Evolutionary conservation across 2,888 invertebrate genomes (phyloP).

Genomic region (Hydroisotoma schaefferi): DNA sequence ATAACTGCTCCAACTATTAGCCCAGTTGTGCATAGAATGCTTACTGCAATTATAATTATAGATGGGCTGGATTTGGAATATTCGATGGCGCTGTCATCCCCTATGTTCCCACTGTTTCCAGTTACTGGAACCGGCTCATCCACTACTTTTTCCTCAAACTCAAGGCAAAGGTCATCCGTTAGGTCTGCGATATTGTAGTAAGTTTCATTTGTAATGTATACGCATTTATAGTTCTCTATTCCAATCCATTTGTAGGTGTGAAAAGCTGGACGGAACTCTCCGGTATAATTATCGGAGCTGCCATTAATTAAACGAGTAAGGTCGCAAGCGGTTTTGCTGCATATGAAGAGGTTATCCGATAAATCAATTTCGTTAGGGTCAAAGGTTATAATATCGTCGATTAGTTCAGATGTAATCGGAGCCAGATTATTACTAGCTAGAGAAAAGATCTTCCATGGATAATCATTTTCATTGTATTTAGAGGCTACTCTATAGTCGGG

Average conservation of each 20-base stretch:
- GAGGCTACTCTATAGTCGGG: constrained; percentile 49
- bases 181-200: constrained; percentile 6
- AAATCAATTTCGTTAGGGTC: constrained; percentile 55
- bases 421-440: constrained; percentile 60
- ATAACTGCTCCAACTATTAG: constrained; percentile 22
- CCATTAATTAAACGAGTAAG: too few species aligned
- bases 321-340: constrained; percentile 59
- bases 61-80: not conserved
- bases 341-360: constrained; percentile 60
- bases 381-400: constrained; percentile 54
- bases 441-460: constrained; percentile 54
- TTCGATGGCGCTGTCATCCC: not conserved
- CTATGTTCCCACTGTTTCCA: constrained; percentile 4
- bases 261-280: too few species aligned
- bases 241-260: constrained; percentile 6
- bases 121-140: not conserved
- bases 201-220: constrained; percentile 12
- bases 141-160: not conserved
- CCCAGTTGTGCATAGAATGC: constrained; percentile 10
- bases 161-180: constrained; percentile 18
- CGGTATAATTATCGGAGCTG: too few species aligned
- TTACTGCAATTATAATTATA: constrained; percentile 16
- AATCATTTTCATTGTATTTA: not conserved
- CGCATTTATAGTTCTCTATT: constrained; percentile 29
- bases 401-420: constrained; percentile 59